phyloP scores from a whole-genome alignment of 2,113 vertebrate genomes.

The Picathartes gymnocephalus region DNA sequence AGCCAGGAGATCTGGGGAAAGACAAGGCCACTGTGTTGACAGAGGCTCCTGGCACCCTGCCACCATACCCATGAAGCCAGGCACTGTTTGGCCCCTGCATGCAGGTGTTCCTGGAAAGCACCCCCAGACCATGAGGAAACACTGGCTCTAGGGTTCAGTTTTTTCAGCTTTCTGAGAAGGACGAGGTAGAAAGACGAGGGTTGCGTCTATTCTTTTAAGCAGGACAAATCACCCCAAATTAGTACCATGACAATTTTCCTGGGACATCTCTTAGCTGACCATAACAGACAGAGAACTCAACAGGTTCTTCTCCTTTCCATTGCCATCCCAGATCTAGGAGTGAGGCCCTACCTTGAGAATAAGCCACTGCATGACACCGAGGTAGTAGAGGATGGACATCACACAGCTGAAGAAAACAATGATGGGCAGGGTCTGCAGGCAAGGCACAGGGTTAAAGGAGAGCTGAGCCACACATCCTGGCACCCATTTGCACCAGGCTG shows the following conservation, averaged over 20 bases:
- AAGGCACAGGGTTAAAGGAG: background rate
- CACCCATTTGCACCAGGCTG: background rate
- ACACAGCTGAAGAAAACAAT: constrained; percentile 92
- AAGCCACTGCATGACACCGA: constrained; percentile 90
- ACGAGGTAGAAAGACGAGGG: accelerated
- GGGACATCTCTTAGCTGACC: background rate
- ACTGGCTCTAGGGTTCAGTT: background rate
- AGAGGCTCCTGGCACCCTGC: background rate
- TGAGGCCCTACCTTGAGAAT: constrained; percentile 83
- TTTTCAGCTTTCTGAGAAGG: background rate
- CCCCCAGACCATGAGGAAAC: background rate
- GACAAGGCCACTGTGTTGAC: background rate
- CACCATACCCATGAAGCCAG: background rate
- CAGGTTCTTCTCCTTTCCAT: background rate
- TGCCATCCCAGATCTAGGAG: background rate
- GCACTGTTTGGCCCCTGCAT: background rate
- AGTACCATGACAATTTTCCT: background rate
- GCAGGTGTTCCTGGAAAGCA: background rate
- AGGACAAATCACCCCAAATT: background rate
- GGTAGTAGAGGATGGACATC: constrained; percentile 91
- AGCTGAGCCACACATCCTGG: background rate
- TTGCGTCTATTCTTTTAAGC: background rate
- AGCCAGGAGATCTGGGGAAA: constrained; percentile 86
- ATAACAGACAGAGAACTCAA: background rate
- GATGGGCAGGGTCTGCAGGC: constrained; percentile 83